These are phyloP conservation scores for Neuroterus valhalla DNA, from an alignment of 1,140 invertebrate genomes.

Conservation along the genomic window DNA sequence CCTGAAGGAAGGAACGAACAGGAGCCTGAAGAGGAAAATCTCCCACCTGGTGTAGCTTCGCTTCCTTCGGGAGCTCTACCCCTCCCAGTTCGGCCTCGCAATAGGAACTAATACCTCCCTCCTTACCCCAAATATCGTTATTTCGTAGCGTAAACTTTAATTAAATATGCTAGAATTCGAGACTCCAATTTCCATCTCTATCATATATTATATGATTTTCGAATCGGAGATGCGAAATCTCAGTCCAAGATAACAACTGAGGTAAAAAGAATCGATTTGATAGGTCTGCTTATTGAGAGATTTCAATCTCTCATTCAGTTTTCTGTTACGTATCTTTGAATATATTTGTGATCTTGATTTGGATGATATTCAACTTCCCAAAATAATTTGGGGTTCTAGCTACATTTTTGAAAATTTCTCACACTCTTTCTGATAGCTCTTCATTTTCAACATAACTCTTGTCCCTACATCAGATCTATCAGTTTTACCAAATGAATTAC, in stretches of 20 bases:
- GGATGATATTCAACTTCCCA: too few relatives aligned
- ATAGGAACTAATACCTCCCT: slow-evolving; percentile 61
- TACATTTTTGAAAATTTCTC: neutral
- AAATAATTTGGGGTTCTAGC: too few relatives aligned
- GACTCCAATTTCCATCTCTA: neutral
- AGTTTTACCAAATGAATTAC: slow-evolving; percentile 25
- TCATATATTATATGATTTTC: neutral
- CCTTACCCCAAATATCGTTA: neutral
- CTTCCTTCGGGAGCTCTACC: slow-evolving; percentile 69
- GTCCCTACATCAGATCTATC: neutral
- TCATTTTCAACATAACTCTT: neutral
- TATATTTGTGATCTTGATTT: too few relatives aligned
- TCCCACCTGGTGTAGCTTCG: slow-evolving; percentile 68
- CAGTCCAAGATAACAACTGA: too few relatives aligned
- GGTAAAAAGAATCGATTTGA: too few relatives aligned
- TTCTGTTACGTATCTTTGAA: too few relatives aligned
- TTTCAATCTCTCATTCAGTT: too few relatives aligned
- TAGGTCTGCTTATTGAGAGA: too few relatives aligned
- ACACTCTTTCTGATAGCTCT: neutral
- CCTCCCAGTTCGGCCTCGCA: slow-evolving; percentile 59
- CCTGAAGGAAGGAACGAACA: slow-evolving; percentile 68
- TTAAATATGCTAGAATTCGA: neutral
- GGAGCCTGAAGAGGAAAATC: slow-evolving; percentile 71
- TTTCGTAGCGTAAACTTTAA: neutral
- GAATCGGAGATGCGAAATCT: neutral